Conservation (phyloP, 2,797 vertebrate genomes). For the Schizopygopsis pylzovi region DNA sequence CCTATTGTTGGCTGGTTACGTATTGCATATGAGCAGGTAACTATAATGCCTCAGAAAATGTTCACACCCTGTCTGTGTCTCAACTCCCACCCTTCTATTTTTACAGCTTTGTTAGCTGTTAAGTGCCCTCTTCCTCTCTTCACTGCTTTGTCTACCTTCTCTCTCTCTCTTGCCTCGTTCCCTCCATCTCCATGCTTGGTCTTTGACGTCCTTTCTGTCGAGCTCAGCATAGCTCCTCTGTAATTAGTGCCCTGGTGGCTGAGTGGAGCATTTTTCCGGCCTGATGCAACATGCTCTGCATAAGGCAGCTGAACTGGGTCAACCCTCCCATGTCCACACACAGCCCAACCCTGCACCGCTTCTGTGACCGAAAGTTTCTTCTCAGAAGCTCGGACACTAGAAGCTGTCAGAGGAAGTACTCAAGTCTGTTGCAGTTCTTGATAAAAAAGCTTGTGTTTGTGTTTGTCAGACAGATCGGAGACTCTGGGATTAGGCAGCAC, state of each 20-base stretch:
- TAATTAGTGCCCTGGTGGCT: slow-evolving; percentile 82
- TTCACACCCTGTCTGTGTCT: slow-evolving; percentile 11
- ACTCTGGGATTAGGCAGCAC: not conserved
- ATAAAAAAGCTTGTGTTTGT: not conserved
- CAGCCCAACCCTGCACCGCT: not conserved
- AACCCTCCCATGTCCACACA: slow-evolving; percentile 35
- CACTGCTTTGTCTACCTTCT: not conserved
- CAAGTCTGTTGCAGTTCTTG: not conserved
- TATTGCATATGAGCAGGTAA: slow-evolving; percentile 20
- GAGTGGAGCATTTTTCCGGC: slow-evolving; percentile 79
- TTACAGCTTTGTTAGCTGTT: slow-evolving; percentile 4
- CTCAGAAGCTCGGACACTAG: not conserved
- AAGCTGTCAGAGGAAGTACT: not conserved
- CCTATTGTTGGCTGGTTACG: slow-evolving; percentile 19
- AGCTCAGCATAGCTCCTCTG: slow-evolving; percentile 80
- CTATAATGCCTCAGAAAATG: slow-evolving; percentile 37
- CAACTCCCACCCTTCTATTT: slow-evolving; percentile 18
- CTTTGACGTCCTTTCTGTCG: slow-evolving; percentile 74
- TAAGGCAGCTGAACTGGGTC: slow-evolving; percentile 55
- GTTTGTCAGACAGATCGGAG: not conserved
- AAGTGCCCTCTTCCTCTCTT: not conserved
- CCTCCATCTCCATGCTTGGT: slow-evolving; percentile 44
- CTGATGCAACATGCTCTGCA: slow-evolving; percentile 74
- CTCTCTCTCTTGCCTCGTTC: not conserved
- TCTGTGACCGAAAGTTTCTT: not conserved